Conservation (phyloP, 2,888 invertebrate species). For the Lutraria lutraria region DNA sequence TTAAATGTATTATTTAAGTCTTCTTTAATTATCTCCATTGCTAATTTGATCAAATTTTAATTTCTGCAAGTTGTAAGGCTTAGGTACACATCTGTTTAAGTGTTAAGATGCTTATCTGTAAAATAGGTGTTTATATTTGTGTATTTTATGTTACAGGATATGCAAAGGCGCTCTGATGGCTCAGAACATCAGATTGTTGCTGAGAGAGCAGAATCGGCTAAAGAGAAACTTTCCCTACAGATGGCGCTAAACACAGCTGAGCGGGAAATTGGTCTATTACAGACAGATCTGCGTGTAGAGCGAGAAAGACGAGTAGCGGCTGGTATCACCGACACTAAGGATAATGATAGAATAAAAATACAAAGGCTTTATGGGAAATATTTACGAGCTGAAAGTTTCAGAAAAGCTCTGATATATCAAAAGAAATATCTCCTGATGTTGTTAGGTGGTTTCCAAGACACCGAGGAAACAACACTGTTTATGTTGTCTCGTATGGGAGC, state of each 20-base stretch:
- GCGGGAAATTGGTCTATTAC: slow-evolving; percentile 78
- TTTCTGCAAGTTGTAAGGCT: too few species aligned
- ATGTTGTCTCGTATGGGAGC: slow-evolving; percentile 87
- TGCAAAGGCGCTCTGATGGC: slow-evolving; percentile 56
- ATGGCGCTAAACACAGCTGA: slow-evolving; percentile 83
- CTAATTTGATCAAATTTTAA: too few species aligned
- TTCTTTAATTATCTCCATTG: too few species aligned
- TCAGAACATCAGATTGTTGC: slow-evolving; percentile 64
- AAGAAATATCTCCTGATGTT: slow-evolving; percentile 94
- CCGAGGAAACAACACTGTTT: slow-evolving; percentile 87
- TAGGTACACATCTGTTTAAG: too few species aligned
- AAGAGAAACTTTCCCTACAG: slow-evolving; percentile 81
- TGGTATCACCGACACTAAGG: slow-evolving; percentile 71
- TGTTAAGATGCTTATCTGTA: too few species aligned
- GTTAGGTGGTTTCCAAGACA: slow-evolving; percentile 89
- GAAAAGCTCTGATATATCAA: slow-evolving; percentile 95
- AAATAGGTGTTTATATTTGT: not conserved
- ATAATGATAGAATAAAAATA: slow-evolving; percentile 79
- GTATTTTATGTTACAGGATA: slow-evolving; percentile 51
- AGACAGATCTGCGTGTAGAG: slow-evolving; percentile 80
- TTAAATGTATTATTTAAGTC: too few species aligned
- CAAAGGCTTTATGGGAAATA: slow-evolving; percentile 88
- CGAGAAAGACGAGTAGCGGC: slow-evolving; percentile 73
- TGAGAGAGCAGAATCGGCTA: slow-evolving; percentile 82
- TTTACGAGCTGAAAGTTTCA: slow-evolving; percentile 93